Percentiles rank a stretch among this genome's conserved stretches.
Evolutionary conservation across 2,888 invertebrate species (phyloP).

Genomic region (Aricia artaxerxes): DNA sequence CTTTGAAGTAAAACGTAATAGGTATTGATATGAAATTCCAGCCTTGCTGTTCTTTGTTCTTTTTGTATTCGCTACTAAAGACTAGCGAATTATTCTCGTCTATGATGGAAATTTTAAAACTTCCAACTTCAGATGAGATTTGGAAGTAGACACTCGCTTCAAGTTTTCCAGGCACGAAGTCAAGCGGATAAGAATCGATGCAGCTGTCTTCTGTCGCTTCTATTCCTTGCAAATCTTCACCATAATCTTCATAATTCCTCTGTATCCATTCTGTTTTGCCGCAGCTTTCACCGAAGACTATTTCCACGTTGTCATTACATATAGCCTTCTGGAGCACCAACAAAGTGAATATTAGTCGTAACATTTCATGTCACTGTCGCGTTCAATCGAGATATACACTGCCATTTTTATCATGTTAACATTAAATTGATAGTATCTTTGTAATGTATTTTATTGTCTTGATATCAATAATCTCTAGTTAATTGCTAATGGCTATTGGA

Average conservation of each 20-base stretch:
- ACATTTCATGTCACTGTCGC: constrained; percentile 40
- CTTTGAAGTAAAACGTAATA: constrained; percentile 38
- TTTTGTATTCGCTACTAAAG: constrained; percentile 38
- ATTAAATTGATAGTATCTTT: not conserved
- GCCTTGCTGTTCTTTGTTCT: constrained; percentile 40
- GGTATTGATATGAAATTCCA: constrained; percentile 44
- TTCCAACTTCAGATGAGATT: constrained; percentile 41
- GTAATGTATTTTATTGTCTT: constrained; percentile 5
- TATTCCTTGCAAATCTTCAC: constrained; percentile 37
- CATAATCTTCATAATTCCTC: not conserved
- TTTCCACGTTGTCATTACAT: constrained; percentile 7
- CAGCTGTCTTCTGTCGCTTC: constrained; percentile 44
- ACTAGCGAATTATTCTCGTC: constrained; percentile 40
- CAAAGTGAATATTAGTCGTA: constrained; percentile 34
- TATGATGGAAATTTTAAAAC: constrained; percentile 43
- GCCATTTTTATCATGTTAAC: not conserved
- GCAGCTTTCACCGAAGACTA: constrained; percentile 14
- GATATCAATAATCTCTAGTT: not conserved
- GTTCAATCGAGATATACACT: constrained; percentile 28
- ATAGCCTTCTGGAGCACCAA: not conserved
- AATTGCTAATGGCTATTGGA: not conserved
- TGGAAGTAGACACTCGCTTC: constrained; percentile 44
- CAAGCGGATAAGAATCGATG: constrained; percentile 42
- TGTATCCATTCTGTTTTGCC: constrained; percentile 26
- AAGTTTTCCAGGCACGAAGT: constrained; percentile 41